A percentile compares a stretch with the other conserved stretches of the same genome.
phyloP scores from a whole-genome alignment of 2,797 vertebrate species.

The Perodicticus potto region DNA sequence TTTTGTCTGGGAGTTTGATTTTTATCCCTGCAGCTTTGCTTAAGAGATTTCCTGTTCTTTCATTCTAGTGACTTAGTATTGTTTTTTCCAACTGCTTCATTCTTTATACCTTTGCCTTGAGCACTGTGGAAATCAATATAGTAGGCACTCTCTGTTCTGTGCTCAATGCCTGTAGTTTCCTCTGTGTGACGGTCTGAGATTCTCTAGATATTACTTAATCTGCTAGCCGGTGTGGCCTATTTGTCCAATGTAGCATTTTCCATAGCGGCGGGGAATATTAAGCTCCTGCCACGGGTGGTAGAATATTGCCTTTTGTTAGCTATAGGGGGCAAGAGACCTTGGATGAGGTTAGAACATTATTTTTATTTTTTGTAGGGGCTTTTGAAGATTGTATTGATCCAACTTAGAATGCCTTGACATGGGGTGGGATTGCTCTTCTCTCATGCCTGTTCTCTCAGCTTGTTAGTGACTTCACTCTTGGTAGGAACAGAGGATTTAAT shows the following conservation, averaged over 20 bases:
- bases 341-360: slow-evolving; percentile 60
- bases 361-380: slow-evolving; percentile 68
- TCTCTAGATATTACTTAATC: slow-evolving; percentile 68
- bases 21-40: slow-evolving; percentile 58
- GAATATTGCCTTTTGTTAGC: slow-evolving; percentile 73
- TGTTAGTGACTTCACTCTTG: slow-evolving; percentile 70
- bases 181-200: slow-evolving; percentile 44
- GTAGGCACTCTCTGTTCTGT: slow-evolving; percentile 34
- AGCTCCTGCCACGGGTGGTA: slow-evolving; percentile 25
- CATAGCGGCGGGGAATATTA: slow-evolving; percentile 44
- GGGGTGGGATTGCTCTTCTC: slow-evolving; percentile 64
- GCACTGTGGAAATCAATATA: slow-evolving; percentile 74
- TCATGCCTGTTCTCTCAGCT: neutral
- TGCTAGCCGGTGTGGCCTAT: slow-evolving; percentile 20
- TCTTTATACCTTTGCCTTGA: slow-evolving; percentile 67
- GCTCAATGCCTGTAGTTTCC: slow-evolving; percentile 66
- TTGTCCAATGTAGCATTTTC: slow-evolving; percentile 73
- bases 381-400: slow-evolving; percentile 77
- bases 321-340: slow-evolving; percentile 19
- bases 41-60: slow-evolving; percentile 68
- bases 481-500: slow-evolving; percentile 69
- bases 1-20: slow-evolving; percentile 61
- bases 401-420: slow-evolving; percentile 64
- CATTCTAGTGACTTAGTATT: slow-evolving; percentile 44
- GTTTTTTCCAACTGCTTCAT: slow-evolving; percentile 46